Base-by-base conservation (phyloP, 2,113 vertebrate species). In the Acrocephalus kingi region DNA sequence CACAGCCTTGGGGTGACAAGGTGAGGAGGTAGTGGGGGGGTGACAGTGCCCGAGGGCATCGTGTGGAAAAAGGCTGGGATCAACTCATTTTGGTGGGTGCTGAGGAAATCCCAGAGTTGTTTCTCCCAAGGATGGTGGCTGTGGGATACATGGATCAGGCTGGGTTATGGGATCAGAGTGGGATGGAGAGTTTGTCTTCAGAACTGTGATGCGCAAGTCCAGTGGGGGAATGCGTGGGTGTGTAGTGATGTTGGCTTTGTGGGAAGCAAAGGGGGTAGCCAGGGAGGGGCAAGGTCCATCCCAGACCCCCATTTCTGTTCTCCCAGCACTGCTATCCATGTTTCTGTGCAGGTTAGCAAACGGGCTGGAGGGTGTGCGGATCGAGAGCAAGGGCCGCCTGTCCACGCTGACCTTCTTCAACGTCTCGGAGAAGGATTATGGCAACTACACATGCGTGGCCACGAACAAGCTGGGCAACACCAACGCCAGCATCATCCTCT, bases 381-480 rank as follows among this genome's bases (percentile, higher is more conserved):
- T 99, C 20, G 99, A 99, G 97, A 99, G 97, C 97, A 99, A 99
- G 97, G 99, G 98, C 37, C 99, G 98, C 94, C 98, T 99, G 94
- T 99, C 99, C 2, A 98, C 99, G 41, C 98, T 99, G 72, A 99
- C 99, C 88, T 99, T 99, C 97, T 99, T 99, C 97, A 99, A 99
- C 2, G 99, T 99, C 87, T 99, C 99, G 3, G 99, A 99, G 97
- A 99, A 99, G 91, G 99, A 99, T 97, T 99, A 99, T 2, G 99
- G 99, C n/a, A 99, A 99, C 97, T 99, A 99, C 79, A 99, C 99
- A 2, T 99, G 99, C 3, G 99, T 99, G 92, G 99, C 99, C 61
- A 98, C 98, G 10, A 99, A 99, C 97, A 98, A 97, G 87, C 98
- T 99, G 98, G 99, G 99, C 43, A 99, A 98, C 94, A 99, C 98